Conservation (phyloP, 2,113 vertebrate genomes). For the Rhadina sibilatrix region DNA sequence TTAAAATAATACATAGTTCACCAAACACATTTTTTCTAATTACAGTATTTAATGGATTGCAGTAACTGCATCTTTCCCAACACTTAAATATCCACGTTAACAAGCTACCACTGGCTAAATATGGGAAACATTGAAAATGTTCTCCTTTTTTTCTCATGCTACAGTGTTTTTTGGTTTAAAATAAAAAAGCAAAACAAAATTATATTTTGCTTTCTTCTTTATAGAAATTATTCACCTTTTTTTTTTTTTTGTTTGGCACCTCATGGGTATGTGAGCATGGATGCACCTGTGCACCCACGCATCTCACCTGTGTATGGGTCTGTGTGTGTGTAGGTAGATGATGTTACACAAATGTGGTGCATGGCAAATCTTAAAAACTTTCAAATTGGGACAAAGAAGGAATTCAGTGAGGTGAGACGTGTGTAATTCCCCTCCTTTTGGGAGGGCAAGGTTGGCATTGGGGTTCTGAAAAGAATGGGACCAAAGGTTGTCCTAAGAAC, state of each 20-base stretch:
- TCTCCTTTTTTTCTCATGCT: not conserved
- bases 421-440: not conserved
- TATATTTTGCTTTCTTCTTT: not conserved
- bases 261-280: fast-evolving
- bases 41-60: not conserved
- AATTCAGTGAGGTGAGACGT: not conserved
- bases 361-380: not conserved
- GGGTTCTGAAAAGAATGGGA: not conserved
- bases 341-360: not conserved
- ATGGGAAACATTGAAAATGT: not conserved
- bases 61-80: not conserved
- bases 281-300: not conserved
- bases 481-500: not conserved
- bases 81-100: not conserved
- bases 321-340: not conserved
- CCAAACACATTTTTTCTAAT: not conserved
- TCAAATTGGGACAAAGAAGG: not conserved
- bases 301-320: not conserved
- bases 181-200: not conserved
- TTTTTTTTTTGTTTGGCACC: not conserved
- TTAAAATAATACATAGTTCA: not conserved
- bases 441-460: not conserved
- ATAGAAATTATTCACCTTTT: not conserved
- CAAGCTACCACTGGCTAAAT: not conserved
- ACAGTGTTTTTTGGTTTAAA: not conserved